Evolutionary conservation across 1,140 invertebrate species (phyloP), one percentile per base, ranked within the genome.

Genomic region (Scaptomyza graminum): DNA sequence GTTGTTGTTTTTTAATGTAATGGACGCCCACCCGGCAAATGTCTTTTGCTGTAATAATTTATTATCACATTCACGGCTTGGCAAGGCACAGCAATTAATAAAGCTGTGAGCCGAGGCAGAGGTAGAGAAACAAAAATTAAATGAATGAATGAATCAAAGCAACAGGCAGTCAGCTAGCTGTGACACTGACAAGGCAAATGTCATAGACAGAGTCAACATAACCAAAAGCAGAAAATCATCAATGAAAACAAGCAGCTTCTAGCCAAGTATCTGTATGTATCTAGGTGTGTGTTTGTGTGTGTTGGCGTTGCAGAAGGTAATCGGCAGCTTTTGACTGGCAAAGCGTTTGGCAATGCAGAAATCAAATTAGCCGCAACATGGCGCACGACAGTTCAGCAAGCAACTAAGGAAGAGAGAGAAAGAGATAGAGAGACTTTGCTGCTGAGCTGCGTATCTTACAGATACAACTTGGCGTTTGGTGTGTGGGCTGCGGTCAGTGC

Each of bases 21-120:
- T 78, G 69, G 54, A 76, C 83, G 83, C 83, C 83, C 76, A 88
- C 83, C 68, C 50, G 57, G 62, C 67, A 64, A 78, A 74, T 71
- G 76, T 76, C 68, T 74, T 82, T 79, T 70, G 68, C 72, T 83
- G 84, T 83, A 88, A 89, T 88, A 88, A 88, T 88, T 88, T 88
- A 88, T 88, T 88, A 88, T 83, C 79, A 76, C 79, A 77, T 88
- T 88, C 76, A 73, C 76, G 72, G 67, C 79, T 76, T 63, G 52
- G 31, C 51, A 49, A 55, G 77, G 76, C 59, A 34, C 51, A 65
- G 83, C 84, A 87, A 87, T 87, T 87, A 87, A 89, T 87, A 83
- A 73, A 61, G n/a, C 43, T 9, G 16, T 13, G 61, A 65, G 41
- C 37, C 49, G 22, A 46, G 57, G 49, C 50, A 55, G 28, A 25